Evolutionary conservation across 1,140 invertebrate species (phyloP).

Genomic region (Bombus consobrinus): DNA sequence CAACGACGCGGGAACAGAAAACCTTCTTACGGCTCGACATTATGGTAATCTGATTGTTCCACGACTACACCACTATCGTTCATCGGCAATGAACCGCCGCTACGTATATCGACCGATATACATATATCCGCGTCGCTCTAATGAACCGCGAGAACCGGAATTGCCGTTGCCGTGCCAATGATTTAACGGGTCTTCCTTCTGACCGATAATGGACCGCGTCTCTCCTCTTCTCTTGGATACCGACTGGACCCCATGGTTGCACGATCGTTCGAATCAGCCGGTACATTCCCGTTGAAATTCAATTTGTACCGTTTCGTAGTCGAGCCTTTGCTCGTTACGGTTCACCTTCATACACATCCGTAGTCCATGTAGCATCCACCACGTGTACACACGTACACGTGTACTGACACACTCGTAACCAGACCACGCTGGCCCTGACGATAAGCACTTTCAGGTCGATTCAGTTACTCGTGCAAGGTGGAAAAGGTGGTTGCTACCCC

Average conservation of each 20-base stretch:
- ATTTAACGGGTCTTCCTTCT: conserved; percentile 65
- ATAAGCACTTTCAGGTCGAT: conserved; percentile 47
- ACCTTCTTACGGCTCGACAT: conserved; percentile 21
- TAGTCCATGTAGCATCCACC: neutral
- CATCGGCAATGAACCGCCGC: too few relatives aligned
- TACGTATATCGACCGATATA: conserved; percentile 24
- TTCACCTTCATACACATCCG: conserved; percentile 20
- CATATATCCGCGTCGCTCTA: conserved; percentile 42
- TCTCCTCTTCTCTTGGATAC: conserved; percentile 13
- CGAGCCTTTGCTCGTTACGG: conserved; percentile 63
- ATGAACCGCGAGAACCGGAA: conserved; percentile 62
- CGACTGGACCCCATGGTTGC: conserved; percentile 10
- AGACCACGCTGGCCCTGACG: neutral
- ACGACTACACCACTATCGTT: neutral
- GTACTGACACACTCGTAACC: neutral
- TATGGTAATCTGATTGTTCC: conserved; percentile 47
- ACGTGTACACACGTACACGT: neutral
- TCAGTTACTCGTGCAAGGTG: conserved; percentile 10
- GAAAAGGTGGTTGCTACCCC: neutral
- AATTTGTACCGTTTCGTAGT: conserved; percentile 70
- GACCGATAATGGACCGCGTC: conserved; percentile 61
- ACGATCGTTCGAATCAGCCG: conserved; percentile 70
- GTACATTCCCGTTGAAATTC: conserved; percentile 69
- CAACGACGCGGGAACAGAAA: neutral
- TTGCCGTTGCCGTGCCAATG: conserved; percentile 58